Percentiles rank a stretch among this genome's conserved stretches.
Evolutionary conservation across 2,888 invertebrate species (phyloP).

Genomic region (Selenia dentaria): DNA sequence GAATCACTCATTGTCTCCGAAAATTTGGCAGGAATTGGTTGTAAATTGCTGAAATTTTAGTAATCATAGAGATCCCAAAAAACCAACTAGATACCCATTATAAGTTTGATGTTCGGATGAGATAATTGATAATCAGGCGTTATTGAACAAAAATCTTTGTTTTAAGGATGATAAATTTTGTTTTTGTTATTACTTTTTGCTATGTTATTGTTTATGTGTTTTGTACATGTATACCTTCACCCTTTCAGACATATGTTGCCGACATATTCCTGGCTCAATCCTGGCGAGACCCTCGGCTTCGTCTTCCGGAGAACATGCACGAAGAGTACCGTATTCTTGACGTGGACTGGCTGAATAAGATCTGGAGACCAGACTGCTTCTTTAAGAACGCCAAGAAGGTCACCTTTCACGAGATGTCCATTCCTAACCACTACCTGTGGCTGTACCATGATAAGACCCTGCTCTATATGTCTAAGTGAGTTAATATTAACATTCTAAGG

Average conservation of each 20-base stretch:
- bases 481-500: not conserved
- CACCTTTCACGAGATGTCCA: conserved; percentile 98
- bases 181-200: no score
- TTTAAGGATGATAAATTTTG: no score
- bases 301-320: conserved; percentile 97
- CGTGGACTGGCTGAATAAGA: conserved; percentile 94
- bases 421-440: conserved; percentile 97
- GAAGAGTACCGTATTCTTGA: conserved; percentile 95
- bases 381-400: conserved; percentile 97
- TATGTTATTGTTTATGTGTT: no score
- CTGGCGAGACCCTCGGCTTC: conserved; percentile 95
- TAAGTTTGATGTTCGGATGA: no score
- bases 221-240: no score
- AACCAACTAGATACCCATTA: no score
- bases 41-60: no score
- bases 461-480: conserved; percentile 96
- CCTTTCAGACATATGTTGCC: conserved; percentile 93
- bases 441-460: conserved; percentile 95
- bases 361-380: conserved; percentile 97
- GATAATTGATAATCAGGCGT: no score
- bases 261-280: conserved; percentile 97
- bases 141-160: no score
- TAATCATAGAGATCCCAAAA: no score
- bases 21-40: no score
- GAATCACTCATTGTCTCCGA: no score